Base-by-base conservation (phyloP, 2,888 invertebrate species). In the Heliconius hortense region DNA sequence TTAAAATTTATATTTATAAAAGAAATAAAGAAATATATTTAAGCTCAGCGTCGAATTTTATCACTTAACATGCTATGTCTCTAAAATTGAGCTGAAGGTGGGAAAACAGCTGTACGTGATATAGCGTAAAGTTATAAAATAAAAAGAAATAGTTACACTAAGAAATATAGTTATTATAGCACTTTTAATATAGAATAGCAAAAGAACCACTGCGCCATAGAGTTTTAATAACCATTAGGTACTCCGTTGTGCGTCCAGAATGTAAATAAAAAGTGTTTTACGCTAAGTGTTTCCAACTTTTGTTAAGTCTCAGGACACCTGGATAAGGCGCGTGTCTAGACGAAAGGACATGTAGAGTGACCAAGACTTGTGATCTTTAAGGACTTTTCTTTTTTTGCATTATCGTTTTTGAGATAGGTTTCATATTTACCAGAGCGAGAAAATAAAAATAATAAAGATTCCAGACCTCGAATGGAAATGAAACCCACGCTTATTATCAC, bases 301-400 rank as follows among this genome's bases (percentile, higher is more conserved):
- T 43, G 60, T 70, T 68, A 79, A 79, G 78, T 56, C 78, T 63
- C 81, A 81, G 83, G 85, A 85, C 87, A 89, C 88, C 87, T 89
- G 86, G 81, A 82, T 83, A 70, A 68, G 75, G 90, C 70, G 21
- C 31, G 53, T 69, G 74, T 91, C 91, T 90, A 90, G 91, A 91
- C 89, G 80, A 77, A 79, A 80, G 77, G 79, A 64, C 43, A 53
- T 24, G 43, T 74, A 48, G 68, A 62, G 68, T 74, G 62, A 35
- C 31, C 48, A 68, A 15, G 4, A n/a, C 35, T 69, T 48, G 24
- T 26, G 18, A 35, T 73, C 56, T 24, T 59, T 4, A 7, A 21
- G 48, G 18, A 48, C 26, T 13, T 24, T 26, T 53, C 10, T 5
- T 28, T 10, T 66, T 35, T 39, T 39, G n/a, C 5, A 59, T n/a